Base-by-base conservation (phyloP, 2,888 invertebrate species). In the Ptilodon capucinus region DNA sequence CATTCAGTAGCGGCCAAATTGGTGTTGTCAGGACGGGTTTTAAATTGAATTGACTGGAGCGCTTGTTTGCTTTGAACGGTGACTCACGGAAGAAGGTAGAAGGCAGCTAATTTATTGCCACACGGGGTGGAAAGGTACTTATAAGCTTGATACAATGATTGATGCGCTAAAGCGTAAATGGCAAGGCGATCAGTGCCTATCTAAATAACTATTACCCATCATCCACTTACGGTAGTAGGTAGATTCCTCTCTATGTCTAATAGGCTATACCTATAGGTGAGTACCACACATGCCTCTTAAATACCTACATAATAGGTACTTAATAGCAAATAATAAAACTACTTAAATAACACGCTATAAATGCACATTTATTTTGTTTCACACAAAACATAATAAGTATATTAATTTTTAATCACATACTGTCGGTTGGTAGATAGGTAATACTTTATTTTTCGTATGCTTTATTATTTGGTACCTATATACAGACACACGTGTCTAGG, bases 1-100 rank as follows among this genome's bases (percentile, higher is more conserved):
- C 84, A 89, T 88, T 89, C 88, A 86, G 84, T 78, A 77, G 81
- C 65, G 71, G 74, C 81, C 76, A 87, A 89, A 89, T 87, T 88
- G 86, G 80, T 83, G 83, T 83, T 86, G 86, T 86, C 88, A 76
- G 79, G 80, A 75, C 72, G 71, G 75, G 74, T 81, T 84, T 84
- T 81, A 85, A 86, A 88, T 88, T 86, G 85, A 88, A 88, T 87
- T 85, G 85, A 84, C 81, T 82, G 68, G 71, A 82, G 74, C 71
- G 69, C 67, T 79, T 84, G 82, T 85, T 85, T 84, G 78, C 71
- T 74, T 79, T 74, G 68, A 60, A 60, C 62, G 65, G 67, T 76
- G 74, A 74, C 63, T 75, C 76, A 76, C 63, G 64, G 59, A 57
- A 65, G 64, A 71, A 74, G 62, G 73, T 66, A 67, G 63, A 66